Conservation (phyloP, 2,797 vertebrate species). For the Peromyscus aztecus region DNA sequence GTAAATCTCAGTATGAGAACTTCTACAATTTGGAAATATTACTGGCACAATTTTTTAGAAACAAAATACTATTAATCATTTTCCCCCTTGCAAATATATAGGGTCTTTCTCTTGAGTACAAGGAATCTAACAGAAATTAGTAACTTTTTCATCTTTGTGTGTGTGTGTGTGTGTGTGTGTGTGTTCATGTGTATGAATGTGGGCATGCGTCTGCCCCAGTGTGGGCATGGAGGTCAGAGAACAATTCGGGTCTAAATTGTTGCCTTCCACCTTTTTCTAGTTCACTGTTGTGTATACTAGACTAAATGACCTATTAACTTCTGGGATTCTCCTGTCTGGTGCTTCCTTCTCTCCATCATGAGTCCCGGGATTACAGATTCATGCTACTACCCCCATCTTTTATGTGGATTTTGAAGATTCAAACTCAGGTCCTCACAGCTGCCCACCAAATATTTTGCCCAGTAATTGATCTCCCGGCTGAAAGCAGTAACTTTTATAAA, state of each 20-base stretch:
- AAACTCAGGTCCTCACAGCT: not conserved
- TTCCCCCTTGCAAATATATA: not conserved
- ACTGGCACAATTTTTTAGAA: not conserved
- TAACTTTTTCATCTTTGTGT: not conserved
- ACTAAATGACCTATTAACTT: not conserved
- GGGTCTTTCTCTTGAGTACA: not conserved
- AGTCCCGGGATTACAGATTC: not conserved
- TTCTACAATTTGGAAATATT: conserved; percentile 5
- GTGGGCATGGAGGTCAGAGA: not conserved
- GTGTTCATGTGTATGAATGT: not conserved
- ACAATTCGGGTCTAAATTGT: not conserved
- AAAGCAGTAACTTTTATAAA: not conserved
- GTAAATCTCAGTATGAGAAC: not conserved
- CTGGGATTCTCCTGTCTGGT: not conserved
- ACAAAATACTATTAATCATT: conserved; percentile 21
- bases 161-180: no score
- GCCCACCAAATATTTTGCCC: not conserved
- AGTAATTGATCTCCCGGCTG: not conserved
- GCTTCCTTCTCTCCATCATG: not conserved
- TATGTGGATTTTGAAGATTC: not conserved
- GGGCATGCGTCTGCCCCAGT: not conserved
- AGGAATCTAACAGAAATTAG: not conserved
- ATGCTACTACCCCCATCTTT: not conserved
- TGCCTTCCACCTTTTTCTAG: not conserved
- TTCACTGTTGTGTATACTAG: not conserved